Conservation (phyloP, 1,140 invertebrate species). For the Bombus pyrosoma region DNA sequence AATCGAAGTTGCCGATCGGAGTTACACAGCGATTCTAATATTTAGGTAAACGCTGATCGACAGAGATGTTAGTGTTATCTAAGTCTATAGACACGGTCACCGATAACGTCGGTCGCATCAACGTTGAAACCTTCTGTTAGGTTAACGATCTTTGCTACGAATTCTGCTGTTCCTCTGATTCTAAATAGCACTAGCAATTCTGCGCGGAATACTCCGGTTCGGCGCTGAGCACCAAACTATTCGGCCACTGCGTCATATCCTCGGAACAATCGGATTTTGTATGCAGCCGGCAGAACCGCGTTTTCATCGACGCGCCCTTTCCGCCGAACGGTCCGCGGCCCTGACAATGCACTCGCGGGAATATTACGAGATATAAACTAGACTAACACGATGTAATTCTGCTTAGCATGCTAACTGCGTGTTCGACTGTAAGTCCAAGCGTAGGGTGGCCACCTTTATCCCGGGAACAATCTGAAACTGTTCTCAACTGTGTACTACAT, state of each 20-base stretch:
- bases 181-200: slow-evolving; percentile 3
- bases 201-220: background rate
- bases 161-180: too few species aligned
- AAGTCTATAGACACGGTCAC: background rate
- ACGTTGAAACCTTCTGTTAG: background rate
- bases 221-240: slow-evolving; percentile 25
- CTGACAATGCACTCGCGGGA: slow-evolving; percentile 25
- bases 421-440: slow-evolving; percentile 60
- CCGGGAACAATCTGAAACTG: slow-evolving; percentile 62
- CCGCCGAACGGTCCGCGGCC: background rate
- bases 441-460: slow-evolving; percentile 50
- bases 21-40: background rate
- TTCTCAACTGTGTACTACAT: slow-evolving; percentile 11
- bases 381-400: slow-evolving; percentile 62
- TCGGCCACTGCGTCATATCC: background rate
- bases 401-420: slow-evolving; percentile 63
- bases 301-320: slow-evolving; percentile 49
- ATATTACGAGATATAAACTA: slow-evolving; percentile 60
- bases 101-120: too few species aligned
- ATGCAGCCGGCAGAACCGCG: slow-evolving; percentile 16
- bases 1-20: background rate
- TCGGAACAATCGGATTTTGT: slow-evolving; percentile 37
- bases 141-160: background rate
- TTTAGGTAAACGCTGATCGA: background rate
- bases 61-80: background rate